These are phyloP conservation scores for Scartelaos histophorus DNA, from an alignment of 2,113 vertebrate genomes.

Conservation along the genomic window DNA sequence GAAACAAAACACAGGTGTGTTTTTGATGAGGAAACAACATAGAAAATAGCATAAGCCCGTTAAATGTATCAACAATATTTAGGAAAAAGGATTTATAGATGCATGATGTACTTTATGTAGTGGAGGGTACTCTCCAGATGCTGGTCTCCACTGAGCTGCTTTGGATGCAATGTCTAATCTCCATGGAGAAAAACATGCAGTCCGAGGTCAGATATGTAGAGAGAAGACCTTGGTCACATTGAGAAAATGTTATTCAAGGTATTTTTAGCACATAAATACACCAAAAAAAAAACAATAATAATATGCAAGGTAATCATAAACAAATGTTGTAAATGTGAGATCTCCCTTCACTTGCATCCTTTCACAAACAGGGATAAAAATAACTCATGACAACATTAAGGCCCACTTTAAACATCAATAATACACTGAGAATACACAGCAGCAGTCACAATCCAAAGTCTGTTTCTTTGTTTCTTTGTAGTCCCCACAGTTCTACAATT, in stretches of 20 bases:
- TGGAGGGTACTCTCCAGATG: not conserved
- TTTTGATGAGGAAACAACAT: no score
- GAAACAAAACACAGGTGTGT: no score
- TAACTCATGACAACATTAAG: not conserved
- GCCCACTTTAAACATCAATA: conserved; percentile 1
- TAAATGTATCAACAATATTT: not conserved
- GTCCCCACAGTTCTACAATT: not conserved
- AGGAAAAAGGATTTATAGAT: not conserved
- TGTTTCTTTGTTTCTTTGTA: not conserved
- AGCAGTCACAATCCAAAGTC: not conserved
- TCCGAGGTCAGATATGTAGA: not conserved
- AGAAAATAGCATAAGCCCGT: no score
- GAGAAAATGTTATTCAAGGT: not conserved
- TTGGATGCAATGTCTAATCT: not conserved
- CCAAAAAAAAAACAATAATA: no score
- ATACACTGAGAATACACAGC: not conserved
- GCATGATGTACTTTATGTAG: no score
- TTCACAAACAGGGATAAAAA: not conserved
- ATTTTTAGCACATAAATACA: no score
- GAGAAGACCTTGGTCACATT: no score
- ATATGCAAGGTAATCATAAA: no score
- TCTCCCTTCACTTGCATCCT: not conserved
- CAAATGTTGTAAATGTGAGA: not conserved
- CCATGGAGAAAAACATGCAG: not conserved
- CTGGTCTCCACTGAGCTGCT: not conserved